A percentile compares a stretch with the other conserved stretches of the same genome.
Evolutionary conservation across 2,113 vertebrate species (phyloP).

Genomic region (Gnathonemus longibarbis): DNA sequence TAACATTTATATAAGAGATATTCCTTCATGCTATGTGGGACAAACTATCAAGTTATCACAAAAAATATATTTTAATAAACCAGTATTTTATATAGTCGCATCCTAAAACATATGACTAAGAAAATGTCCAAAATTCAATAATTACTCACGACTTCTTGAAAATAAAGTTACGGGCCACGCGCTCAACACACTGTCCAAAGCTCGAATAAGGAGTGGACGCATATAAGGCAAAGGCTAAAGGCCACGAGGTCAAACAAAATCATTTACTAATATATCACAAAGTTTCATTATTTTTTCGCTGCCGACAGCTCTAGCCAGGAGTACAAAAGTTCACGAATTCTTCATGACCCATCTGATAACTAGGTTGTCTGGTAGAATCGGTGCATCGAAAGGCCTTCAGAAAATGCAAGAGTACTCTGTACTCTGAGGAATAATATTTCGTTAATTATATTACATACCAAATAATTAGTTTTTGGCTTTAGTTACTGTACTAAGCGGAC

Average conservation of each 20-base stretch:
- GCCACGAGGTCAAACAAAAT: conserved; percentile 81
- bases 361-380: conserved; percentile 22
- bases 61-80: background rate
- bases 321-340: conserved; percentile 79
- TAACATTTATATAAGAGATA: background rate
- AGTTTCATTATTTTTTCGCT: conserved; percentile 83
- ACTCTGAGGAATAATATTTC: background rate
- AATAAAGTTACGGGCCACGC: conserved; percentile 21
- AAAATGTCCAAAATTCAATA: background rate
- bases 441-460: background rate
- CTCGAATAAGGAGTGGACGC: conserved; percentile 44
- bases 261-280: conserved; percentile 91
- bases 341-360: conserved; percentile 62
- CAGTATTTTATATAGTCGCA: background rate
- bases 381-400: background rate
- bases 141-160: conserved; percentile 10
- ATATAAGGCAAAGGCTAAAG: conserved; percentile 72
- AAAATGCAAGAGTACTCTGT: background rate
- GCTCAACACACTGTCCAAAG: conserved; percentile 48
- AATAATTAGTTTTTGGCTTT: background rate
- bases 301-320: conserved; percentile 74
- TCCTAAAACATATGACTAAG: background rate
- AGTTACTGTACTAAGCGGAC: background rate
- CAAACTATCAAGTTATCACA: background rate
- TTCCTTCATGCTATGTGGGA: background rate